Evolutionary conservation across 2,797 vertebrate species (phyloP).

Genomic region (Muraenolepis orangiensis): DNA sequence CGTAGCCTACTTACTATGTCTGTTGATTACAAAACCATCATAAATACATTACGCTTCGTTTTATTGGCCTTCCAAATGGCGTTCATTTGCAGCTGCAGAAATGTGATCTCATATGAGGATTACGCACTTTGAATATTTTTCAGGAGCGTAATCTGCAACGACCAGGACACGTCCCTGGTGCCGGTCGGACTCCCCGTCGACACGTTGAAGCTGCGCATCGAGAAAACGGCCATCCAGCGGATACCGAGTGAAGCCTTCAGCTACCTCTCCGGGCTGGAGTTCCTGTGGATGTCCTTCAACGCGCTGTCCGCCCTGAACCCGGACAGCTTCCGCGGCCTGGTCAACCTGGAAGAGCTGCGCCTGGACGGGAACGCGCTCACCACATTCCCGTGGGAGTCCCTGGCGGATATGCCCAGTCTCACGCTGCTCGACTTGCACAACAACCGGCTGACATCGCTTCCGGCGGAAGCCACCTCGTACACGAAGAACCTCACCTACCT

Average conservation of each 20-base stretch:
- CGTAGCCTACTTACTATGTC: background rate
- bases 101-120: background rate
- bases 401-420: slow-evolving; percentile 84
- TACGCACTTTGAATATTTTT: slow-evolving; percentile 8
- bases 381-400: slow-evolving; percentile 89
- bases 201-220: slow-evolving; percentile 87
- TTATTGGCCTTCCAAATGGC: background rate
- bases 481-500: slow-evolving; percentile 90
- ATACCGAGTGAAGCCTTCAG: slow-evolving; percentile 87
- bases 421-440: slow-evolving; percentile 92
- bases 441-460: slow-evolving; percentile 84
- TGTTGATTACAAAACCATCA: background rate
- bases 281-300: slow-evolving; percentile 97
- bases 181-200: slow-evolving; percentile 86
- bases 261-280: slow-evolving; percentile 84
- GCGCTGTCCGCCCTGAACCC: slow-evolving; percentile 77
- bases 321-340: slow-evolving; percentile 83
- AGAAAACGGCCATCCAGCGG: slow-evolving; percentile 88
- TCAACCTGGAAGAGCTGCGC: slow-evolving; percentile 85
- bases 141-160: slow-evolving; percentile 92
- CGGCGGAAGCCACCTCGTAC: slow-evolving; percentile 80
- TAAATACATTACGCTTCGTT: background rate
- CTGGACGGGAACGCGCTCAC: slow-evolving; percentile 86
- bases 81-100: background rate
- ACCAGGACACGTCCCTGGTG: slow-evolving; percentile 88